Evolutionary conservation across 2,113 vertebrate genomes (phyloP), one percentile per base, ranked within the genome.

Genomic region (Peucedramus taeniatus): DNA sequence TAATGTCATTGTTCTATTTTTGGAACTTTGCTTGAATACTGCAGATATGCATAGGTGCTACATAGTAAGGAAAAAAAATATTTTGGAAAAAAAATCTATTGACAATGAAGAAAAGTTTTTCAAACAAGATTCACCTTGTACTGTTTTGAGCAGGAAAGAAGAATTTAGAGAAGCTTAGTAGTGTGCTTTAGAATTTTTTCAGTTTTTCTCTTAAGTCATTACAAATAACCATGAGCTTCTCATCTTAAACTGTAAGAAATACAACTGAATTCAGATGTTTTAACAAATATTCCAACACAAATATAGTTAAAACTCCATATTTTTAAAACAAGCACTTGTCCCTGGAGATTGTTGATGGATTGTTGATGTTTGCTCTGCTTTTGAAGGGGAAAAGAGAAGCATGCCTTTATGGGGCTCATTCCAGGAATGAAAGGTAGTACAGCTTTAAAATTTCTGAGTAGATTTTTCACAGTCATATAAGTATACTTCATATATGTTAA

Each of bases 151-250:
- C 4, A 65, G 27, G 35, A 60, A 69, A 57, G 47, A 35, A 33
- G 0, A 5, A 6, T 31, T 50, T 42, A 44, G 12, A 60, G 10
- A 10, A 35, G 0, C 37, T 37, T n/a, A 31, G 28, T 8, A 56
- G 1, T 50, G 2, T 50, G 3, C 1, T 89, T 65, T 75, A 39
- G 4, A 65, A 56, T 3, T 4, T 60, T 61, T 9, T 26, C 4
- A 21, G 1, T 40, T 86, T 83, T 75, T 57, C 8, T 79, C 10
- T 31, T n/a, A 56, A 11, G 1, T 21, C 14, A 40, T 42, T 79
- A 42, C 20, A 70, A 86, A 51, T 47, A 42, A 24, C 4, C 7
- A 64, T 20, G 11, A 74, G 5, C 8, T 65, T 35, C 21, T 27
- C 3, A 20, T 37, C 35, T 78, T 59, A 21, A 74, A 18, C 2